Conservation (phyloP, 2,797 vertebrate species). For the Paramormyrops hopkinsi region DNA sequence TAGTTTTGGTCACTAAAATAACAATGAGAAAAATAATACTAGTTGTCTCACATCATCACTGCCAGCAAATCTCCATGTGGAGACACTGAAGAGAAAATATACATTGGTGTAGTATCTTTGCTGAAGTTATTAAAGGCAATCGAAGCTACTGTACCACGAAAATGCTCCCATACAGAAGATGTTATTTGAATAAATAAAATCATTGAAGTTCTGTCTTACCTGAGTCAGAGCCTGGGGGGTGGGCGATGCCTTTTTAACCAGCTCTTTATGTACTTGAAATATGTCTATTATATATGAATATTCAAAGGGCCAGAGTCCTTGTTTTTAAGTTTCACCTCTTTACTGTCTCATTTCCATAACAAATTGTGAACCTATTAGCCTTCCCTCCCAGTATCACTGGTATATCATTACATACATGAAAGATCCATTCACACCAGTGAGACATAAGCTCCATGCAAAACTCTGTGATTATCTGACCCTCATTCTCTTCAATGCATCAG, state of each 20-base stretch:
- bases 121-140: neutral
- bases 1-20: neutral
- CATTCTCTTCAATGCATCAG: neutral
- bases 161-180: too few relatives aligned
- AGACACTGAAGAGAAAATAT: neutral
- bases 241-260: neutral
- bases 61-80: neutral
- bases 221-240: neutral
- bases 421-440: neutral
- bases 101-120: neutral
- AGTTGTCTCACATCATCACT: neutral
- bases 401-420: neutral
- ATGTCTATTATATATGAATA: neutral
- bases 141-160: neutral
- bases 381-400: neutral
- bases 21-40: neutral
- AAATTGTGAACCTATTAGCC: neutral
- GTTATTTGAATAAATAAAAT: too few relatives aligned
- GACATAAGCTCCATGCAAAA: neutral
- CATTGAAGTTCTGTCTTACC: too few relatives aligned
- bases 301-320: neutral
- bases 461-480: neutral
- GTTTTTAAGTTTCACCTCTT: neutral
- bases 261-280: neutral
- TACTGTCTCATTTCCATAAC: neutral